These are phyloP conservation scores for Delia radicum DNA, from an alignment of 1,140 invertebrate species.

Conservation along the genomic window DNA sequence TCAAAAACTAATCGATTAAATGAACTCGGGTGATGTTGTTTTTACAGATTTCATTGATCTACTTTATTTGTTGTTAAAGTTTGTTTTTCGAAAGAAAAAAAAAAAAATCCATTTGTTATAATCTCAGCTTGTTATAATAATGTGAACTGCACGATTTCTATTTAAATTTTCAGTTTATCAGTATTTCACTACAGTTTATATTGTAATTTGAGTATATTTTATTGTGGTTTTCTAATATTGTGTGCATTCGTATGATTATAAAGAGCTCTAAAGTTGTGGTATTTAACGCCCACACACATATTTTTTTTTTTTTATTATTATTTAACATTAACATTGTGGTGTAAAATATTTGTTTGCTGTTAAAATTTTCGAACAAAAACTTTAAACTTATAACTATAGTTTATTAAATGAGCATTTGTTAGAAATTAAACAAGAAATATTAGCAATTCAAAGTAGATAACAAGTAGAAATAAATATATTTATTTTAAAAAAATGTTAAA, in stretches of 20 bases:
- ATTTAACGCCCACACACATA: slow-evolving; percentile 9
- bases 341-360: slow-evolving; percentile 10
- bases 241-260: slow-evolving; percentile 4
- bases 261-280: background rate
- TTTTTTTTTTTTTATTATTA: background rate
- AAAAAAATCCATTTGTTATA: too few species aligned
- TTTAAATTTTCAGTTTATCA: background rate
- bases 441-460: background rate
- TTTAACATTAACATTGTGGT: background rate
- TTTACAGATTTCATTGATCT: background rate
- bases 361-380: background rate
- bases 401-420: slow-evolving; percentile 12
- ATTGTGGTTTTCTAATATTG: background rate
- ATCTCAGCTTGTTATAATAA: background rate
- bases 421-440: background rate
- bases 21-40: background rate
- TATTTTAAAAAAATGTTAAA: background rate
- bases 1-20: background rate
- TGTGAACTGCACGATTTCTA: background rate
- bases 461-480: slow-evolving; percentile 1
- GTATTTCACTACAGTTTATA: background rate
- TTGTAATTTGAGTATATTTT: background rate
- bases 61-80: too few species aligned
- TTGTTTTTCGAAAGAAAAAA: too few species aligned
- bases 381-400: background rate